Conservation (phyloP, 2,888 invertebrate genomes). For the Drosophila rubida region DNA sequence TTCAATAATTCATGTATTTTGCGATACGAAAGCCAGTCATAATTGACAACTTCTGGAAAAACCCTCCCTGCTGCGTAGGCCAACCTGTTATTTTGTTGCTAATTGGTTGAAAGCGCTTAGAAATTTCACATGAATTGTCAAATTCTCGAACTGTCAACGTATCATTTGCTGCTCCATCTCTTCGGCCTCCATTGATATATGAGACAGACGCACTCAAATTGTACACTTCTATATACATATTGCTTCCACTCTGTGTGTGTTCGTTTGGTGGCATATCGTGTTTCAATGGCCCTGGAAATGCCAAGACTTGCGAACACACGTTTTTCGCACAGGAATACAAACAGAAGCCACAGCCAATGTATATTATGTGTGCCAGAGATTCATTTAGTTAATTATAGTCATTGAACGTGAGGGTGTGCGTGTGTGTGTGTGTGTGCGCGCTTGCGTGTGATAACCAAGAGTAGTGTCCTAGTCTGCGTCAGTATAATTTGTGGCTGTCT, state of each 20-base stretch:
- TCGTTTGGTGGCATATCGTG: slow-evolving; percentile 13
- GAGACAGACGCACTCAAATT: not conserved
- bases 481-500: slow-evolving; percentile 32
- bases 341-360: slow-evolving; percentile 13
- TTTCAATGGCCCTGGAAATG: slow-evolving; percentile 25
- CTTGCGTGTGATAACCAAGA: slow-evolving; percentile 10
- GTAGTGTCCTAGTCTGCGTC: slow-evolving; percentile 26
- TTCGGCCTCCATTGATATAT: slow-evolving; percentile 5
- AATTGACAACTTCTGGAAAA: not conserved
- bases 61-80: not conserved
- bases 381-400: slow-evolving; percentile 32
- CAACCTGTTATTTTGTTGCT: slow-evolving; percentile 8
- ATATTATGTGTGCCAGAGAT: slow-evolving; percentile 6
- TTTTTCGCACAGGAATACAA: slow-evolving; percentile 15
- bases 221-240: slow-evolving; percentile 4
- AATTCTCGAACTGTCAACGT: slow-evolving; percentile 27
- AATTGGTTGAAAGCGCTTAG: slow-evolving; percentile 13
- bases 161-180: slow-evolving; percentile 16
- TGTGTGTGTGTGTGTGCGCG: slow-evolving; percentile 9
- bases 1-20: not conserved
- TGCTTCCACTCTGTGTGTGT: not conserved
- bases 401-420: not conserved
- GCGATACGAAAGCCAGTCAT: too few relatives aligned
- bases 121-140: slow-evolving; percentile 25
- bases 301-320: not conserved